Percentiles rank a stretch among this genome's conserved stretches.
phyloP scores from a whole-genome alignment of 1,140 invertebrate genomes.

The Cydia strobilella region DNA sequence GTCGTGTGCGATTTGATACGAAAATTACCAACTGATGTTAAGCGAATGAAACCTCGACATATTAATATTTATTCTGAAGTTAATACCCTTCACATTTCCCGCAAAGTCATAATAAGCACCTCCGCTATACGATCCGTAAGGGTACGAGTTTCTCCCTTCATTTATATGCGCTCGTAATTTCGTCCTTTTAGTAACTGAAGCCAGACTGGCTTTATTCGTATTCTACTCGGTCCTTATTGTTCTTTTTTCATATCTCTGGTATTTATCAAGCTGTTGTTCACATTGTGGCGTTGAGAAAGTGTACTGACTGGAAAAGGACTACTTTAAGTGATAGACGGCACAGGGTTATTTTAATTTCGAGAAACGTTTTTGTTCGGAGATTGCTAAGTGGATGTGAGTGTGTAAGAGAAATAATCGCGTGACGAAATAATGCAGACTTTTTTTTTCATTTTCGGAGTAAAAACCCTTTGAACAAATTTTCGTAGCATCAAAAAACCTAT shows the following conservation, averaged over 20 bases:
- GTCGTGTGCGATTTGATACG: conserved; percentile 6
- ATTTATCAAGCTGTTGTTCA: conserved; percentile 50
- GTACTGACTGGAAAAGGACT: conserved; percentile 31
- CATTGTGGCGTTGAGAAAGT: conserved; percentile 37
- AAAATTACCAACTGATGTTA: not conserved
- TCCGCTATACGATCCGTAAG: conserved; percentile 37
- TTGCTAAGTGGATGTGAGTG: not conserved
- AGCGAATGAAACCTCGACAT: conserved; percentile 11
- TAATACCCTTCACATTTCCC: conserved; percentile 34
- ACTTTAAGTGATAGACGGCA: conserved; percentile 21
- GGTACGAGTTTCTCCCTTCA: conserved; percentile 43
- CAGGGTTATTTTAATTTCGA: conserved; percentile 19
- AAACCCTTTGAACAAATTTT: too few relatives aligned
- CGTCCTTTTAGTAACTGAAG: conserved; percentile 48
- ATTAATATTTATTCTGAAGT: conserved; percentile 23
- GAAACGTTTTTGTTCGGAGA: conserved; percentile 2
- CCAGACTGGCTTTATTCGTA: conserved; percentile 51
- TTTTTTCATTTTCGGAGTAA: too few relatives aligned
- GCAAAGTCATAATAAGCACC: conserved; percentile 44
- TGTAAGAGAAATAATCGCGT: not conserved
- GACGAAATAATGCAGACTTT: not conserved
- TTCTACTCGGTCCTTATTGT: conserved; percentile 52
- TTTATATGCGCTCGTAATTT: conserved; percentile 49
- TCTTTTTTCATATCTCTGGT: conserved; percentile 59
- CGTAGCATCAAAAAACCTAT: too few relatives aligned